These are phyloP conservation scores for Abscondita cerata DNA, from an alignment of 2,888 invertebrate species.

Conservation along the genomic window DNA sequence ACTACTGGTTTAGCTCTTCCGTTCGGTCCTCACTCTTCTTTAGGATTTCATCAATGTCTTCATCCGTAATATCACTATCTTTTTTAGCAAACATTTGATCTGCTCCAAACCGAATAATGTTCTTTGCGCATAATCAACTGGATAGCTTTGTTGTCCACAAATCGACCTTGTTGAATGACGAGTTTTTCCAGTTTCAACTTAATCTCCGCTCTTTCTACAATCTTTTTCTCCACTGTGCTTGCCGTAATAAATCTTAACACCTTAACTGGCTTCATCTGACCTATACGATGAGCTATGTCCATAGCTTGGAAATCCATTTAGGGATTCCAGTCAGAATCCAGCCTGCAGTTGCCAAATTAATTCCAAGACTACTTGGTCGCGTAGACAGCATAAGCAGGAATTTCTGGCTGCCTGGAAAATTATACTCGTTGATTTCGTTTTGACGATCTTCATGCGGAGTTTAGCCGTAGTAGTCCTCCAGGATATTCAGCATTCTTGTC, in stretches of 20 bases:
- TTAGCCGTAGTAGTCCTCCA: constrained; percentile 3
- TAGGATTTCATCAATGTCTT: constrained; percentile 96
- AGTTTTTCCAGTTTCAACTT: no score
- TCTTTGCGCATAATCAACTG: no score
- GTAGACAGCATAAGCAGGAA: constrained; percentile 9
- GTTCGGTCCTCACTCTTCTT: no score
- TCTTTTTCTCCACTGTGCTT: constrained; percentile 98
- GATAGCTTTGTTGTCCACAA: no score
- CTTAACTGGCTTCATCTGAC: not conserved
- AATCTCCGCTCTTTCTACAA: no score
- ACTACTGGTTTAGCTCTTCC: no score
- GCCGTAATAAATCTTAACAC: constrained; percentile 87
- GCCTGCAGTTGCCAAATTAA: no score
- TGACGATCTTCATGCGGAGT: not conserved
- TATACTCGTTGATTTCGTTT: not conserved
- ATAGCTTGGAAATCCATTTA: constrained; percentile 11
- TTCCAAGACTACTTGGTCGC: no score
- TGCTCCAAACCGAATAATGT: no score
- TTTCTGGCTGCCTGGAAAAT: not conserved
- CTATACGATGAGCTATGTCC: constrained; percentile 3
- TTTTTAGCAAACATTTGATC: constrained; percentile 98
- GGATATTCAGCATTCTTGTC: constrained; percentile 1
- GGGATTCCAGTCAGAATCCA: constrained; percentile 14
- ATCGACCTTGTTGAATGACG: no score
- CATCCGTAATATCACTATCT: constrained; percentile 96